A percentile compares a stretch with the other conserved stretches of the same genome.
Evolutionary conservation across 1,140 invertebrate species (phyloP).

Genomic region (Hycleus phaleratus): DNA sequence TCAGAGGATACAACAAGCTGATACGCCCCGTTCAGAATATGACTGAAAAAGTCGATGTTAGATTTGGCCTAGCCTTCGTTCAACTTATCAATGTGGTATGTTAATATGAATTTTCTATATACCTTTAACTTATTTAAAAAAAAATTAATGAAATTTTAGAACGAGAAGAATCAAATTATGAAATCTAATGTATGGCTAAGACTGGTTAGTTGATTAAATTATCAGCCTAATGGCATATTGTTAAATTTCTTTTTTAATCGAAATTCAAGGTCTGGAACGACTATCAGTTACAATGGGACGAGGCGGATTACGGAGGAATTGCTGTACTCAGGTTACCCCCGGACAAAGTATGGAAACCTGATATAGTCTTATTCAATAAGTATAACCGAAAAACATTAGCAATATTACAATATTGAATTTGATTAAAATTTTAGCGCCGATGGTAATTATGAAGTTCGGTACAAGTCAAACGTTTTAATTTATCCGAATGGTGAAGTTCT

Average conservation of each 20-base stretch:
- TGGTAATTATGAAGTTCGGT: conserved; percentile 93
- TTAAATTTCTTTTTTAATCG: neutral
- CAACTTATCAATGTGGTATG: conserved; percentile 99
- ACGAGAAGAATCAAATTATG: conserved; percentile 99
- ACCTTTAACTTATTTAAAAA: no score
- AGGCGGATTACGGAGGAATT: conserved; percentile 96
- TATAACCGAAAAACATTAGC: conserved; percentile 43
- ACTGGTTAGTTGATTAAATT: conserved; percentile 55
- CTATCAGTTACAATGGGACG: conserved; percentile 96
- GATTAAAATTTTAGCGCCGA: conserved; percentile 67
- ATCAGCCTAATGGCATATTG: neutral
- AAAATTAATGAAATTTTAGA: conserved; percentile 55
- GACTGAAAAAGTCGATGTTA: conserved; percentile 92
- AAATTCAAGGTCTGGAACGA: conserved; percentile 80
- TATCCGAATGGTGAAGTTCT: conserved; percentile 87
- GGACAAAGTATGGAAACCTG: conserved; percentile 99
- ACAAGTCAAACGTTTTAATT: conserved; percentile 95
- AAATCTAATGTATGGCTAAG: conserved; percentile 97
- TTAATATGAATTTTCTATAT: conserved; percentile 22
- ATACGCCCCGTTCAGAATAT: conserved; percentile 97
- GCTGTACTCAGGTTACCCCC: conserved; percentile 89
- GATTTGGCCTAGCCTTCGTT: conserved; percentile 94
- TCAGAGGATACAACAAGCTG: conserved; percentile 97
- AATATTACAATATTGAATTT: conserved; percentile 12
- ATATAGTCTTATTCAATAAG: conserved; percentile 99